phyloP scores from a whole-genome alignment of 2,888 invertebrate species.

The Osmoderma eremita region DNA sequence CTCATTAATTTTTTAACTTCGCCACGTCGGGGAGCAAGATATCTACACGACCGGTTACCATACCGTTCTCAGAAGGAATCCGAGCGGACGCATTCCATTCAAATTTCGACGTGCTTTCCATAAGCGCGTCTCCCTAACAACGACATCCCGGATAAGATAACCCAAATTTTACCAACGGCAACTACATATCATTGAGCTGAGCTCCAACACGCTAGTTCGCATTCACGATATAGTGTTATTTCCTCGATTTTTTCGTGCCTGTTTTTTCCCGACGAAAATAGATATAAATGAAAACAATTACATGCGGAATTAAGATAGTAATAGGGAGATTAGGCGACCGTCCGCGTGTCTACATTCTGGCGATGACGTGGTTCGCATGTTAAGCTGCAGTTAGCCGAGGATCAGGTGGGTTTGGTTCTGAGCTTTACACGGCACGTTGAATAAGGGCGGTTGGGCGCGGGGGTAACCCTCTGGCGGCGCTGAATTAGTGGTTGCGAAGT shows the following conservation, averaged over 20 bases:
- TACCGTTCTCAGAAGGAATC: slow-evolving; percentile 25
- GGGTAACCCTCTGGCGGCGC: slow-evolving; percentile 40
- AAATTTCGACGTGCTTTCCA: slow-evolving; percentile 25
- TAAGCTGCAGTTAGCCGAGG: slow-evolving; percentile 56
- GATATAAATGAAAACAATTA: slow-evolving; percentile 43
- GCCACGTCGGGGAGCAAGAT: neutral
- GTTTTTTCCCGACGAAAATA: slow-evolving; percentile 14
- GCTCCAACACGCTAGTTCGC: neutral
- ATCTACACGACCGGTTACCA: slow-evolving; percentile 12
- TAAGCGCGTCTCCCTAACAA: slow-evolving; percentile 13
- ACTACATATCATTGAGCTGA: slow-evolving; percentile 1
- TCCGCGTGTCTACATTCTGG: slow-evolving; percentile 55
- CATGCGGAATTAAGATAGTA: slow-evolving; percentile 60
- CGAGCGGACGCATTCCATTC: slow-evolving; percentile 24
- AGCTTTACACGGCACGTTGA: slow-evolving; percentile 52
- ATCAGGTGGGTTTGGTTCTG: slow-evolving; percentile 58
- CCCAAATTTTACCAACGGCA: slow-evolving; percentile 5
- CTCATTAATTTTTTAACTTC: slow-evolving; percentile 34
- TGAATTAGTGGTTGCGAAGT: slow-evolving; percentile 49
- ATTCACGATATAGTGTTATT: neutral
- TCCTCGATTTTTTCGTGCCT: neutral
- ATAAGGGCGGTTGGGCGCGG: slow-evolving; percentile 40
- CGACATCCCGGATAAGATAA: slow-evolving; percentile 26
- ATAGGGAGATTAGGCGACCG: slow-evolving; percentile 52
- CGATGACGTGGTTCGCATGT: slow-evolving; percentile 59